Conservation (phyloP, 2,888 invertebrate species). For the Nomada fabriciana region DNA sequence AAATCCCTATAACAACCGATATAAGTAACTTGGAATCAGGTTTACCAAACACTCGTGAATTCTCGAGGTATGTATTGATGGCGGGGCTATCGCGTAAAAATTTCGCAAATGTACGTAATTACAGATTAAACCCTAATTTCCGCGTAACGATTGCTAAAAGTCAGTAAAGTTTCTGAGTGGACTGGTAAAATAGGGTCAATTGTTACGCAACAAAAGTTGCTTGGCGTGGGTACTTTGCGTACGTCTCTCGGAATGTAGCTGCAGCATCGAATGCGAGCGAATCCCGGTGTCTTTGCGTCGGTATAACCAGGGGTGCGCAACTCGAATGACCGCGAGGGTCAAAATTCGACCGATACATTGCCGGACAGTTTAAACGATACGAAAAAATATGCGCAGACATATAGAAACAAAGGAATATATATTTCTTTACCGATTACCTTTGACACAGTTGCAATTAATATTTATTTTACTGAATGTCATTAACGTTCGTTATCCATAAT, state of each 20-base stretch:
- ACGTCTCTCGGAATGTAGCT: conserved; percentile 62
- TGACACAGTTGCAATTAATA: conserved; percentile 7
- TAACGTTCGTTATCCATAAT: too few species aligned
- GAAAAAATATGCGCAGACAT: background rate
- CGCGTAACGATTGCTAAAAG: conserved; percentile 51
- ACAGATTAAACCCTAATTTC: conserved; percentile 39
- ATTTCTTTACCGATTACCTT: background rate
- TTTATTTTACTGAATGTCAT: background rate
- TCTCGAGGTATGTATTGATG: background rate
- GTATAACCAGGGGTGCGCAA: conserved; percentile 58
- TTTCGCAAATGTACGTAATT: conserved; percentile 39
- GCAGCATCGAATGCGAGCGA: conserved; percentile 55
- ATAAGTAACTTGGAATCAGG: background rate
- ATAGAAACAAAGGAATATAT: background rate
- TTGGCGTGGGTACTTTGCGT: conserved; percentile 69
- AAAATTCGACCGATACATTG: conserved; percentile 35
- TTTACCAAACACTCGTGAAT: background rate
- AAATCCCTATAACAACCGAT: background rate
- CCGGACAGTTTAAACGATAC: background rate
- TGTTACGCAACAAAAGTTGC: conserved; percentile 72
- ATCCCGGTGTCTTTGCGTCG: conserved; percentile 57
- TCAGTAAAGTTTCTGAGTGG: conserved; percentile 61
- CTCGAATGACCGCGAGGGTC: conserved; percentile 19
- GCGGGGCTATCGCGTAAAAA: conserved; percentile 3
- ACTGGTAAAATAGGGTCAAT: conserved; percentile 69